Percentiles rank a stretch among this genome's conserved stretches.
Evolutionary conservation across 2,888 invertebrate genomes (phyloP).

Genomic region (Mythimna loreyi): DNA sequence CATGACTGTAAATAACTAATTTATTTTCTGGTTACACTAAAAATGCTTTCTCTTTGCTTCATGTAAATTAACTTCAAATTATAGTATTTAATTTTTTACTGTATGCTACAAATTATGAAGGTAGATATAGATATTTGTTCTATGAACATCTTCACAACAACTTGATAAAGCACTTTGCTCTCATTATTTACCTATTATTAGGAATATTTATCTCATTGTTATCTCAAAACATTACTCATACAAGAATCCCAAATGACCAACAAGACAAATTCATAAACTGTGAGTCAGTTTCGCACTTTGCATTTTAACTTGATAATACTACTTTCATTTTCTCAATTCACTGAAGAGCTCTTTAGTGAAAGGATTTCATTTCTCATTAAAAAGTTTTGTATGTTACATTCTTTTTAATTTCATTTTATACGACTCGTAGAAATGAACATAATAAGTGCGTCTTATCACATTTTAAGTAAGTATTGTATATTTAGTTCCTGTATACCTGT

Average conservation of each 20-base stretch:
- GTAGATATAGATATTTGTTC: not conserved
- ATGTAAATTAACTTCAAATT: not conserved
- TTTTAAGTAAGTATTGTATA: slow-evolving; percentile 35
- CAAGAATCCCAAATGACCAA: slow-evolving; percentile 30
- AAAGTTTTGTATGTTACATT: slow-evolving; percentile 19
- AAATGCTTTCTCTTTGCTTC: slow-evolving; percentile 3
- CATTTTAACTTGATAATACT: slow-evolving; percentile 64
- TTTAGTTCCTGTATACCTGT: slow-evolving; percentile 33
- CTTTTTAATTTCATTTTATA: slow-evolving; percentile 18
- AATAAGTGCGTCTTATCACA: slow-evolving; percentile 44
- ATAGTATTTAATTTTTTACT: not conserved
- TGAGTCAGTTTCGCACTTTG: slow-evolving; percentile 54
- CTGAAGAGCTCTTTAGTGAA: slow-evolving; percentile 68
- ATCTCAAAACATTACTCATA: slow-evolving; percentile 18
- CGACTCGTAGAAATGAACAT: slow-evolving; percentile 4
- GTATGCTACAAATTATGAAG: not conserved
- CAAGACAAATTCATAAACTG: slow-evolving; percentile 27
- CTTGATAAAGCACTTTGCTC: not conserved
- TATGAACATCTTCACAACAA: not conserved
- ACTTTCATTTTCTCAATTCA: slow-evolving; percentile 80
- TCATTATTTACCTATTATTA: not conserved
- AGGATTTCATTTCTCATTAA: slow-evolving; percentile 62
- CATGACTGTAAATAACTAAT: not conserved
- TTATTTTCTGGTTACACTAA: not conserved
- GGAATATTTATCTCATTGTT: not conserved